A percentile compares a stretch with the other conserved stretches of the same genome.
Conservation (phyloP, 2,888 invertebrate genomes). For the Meganola albula region DNA sequence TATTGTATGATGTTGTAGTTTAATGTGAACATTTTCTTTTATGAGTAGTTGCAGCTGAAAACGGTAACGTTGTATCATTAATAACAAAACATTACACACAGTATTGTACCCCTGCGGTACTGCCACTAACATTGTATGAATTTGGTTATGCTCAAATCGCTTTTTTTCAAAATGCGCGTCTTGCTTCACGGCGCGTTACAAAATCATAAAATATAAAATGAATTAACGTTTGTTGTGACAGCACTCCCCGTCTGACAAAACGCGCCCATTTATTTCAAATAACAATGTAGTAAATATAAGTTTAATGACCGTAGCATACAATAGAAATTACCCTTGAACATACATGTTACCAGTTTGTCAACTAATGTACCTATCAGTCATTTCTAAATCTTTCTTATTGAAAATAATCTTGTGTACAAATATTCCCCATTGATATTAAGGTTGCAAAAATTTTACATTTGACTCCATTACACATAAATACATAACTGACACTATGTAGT, state of each 20-base stretch:
- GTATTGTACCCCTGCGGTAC: conserved; percentile 36
- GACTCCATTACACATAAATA: no score
- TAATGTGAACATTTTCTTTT: no score
- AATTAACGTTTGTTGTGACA: conserved; percentile 75
- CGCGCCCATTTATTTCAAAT: conserved; percentile 64
- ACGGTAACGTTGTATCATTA: conserved; percentile 32
- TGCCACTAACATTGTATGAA: conserved; percentile 33
- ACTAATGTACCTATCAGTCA: conserved; percentile 12
- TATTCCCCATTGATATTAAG: no score
- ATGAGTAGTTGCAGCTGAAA: conserved; percentile 19
- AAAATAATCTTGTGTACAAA: no score
- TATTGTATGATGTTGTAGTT: no score
- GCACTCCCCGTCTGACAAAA: conserved; percentile 69
- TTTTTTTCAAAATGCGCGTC: conserved; percentile 55
- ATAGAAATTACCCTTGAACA: conserved; percentile 58
- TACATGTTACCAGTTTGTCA: conserved; percentile 33
- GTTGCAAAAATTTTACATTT: no score
- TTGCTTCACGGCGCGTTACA: conserved; percentile 66
- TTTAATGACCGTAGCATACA: conserved; percentile 63
- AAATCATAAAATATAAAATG: conserved; percentile 69
- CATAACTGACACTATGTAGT: no score
- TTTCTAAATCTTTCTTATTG: conserved; percentile 17
- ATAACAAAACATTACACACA: conserved; percentile 41
- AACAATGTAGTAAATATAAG: conserved; percentile 69
- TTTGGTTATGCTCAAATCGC: conserved; percentile 52